Base-by-base conservation (phyloP, 2,113 vertebrate genomes). In the Erythrolamprus reginae region DNA sequence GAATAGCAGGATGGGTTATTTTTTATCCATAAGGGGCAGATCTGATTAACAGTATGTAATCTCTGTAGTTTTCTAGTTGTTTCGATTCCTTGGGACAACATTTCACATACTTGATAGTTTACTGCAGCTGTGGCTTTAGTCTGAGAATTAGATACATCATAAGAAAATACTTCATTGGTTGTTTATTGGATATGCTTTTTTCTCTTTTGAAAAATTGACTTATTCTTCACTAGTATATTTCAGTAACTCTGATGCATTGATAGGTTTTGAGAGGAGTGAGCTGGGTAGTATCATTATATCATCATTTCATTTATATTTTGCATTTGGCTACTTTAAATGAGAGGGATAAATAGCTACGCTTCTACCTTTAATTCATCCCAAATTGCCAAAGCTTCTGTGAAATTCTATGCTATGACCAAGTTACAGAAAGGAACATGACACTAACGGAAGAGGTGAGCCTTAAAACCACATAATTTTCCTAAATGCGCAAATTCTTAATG, bases 381-480 rank as follows among this genome's bases (percentile, higher is more conserved):
- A 91, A 88, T 28, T 91, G 45, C 45, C 87, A 84, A 91, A 84
- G n/a, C 51, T 87, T 87, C 65, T 51, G 45, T 84, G 45, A 51
- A 83, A 88, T 88, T 88, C 45, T 88, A 51, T 61, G 53, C 53
- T 91, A 23, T 87, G 92, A 92, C 95, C 93, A 96, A 95, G 94
- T 61, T 89, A 92, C 90, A 52, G 90, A 58, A 47, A 61, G 50
- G 42, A 83, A 56, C 92, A 90, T 91, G 89, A 85, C 92, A 94
- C 92, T 92, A 42, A 92, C 88, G 77, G 45, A 90, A 86, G 84
- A 92, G 89, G 85, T 33, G 55, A 48, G 26, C 83, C 70, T 88
- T 89, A 90, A 23, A 88, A 24, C 58, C 24, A 10, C 24, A 50
- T 86, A 28, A 45, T 94, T 95, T 95, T 28, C 47, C 89, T 88